Percentiles rank a stretch among this genome's conserved stretches.
These are phyloP conservation scores for Pagrus major DNA, from an alignment of 2,113 vertebrate genomes.

Conservation along the genomic window DNA sequence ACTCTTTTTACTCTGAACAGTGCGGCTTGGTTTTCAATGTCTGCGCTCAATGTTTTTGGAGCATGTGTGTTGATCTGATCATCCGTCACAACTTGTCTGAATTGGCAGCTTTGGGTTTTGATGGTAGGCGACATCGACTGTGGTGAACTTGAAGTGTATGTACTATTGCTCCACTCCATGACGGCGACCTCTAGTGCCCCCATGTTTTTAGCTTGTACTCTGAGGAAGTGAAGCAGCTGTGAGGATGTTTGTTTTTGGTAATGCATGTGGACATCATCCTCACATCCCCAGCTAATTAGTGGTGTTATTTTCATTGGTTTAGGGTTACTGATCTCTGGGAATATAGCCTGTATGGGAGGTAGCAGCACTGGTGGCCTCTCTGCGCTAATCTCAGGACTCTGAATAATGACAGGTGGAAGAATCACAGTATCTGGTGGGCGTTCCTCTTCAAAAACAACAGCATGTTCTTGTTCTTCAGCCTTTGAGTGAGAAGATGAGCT, in stretches of 20 bases:
- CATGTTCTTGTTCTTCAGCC: slow-evolving; percentile 26
- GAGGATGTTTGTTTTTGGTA: slow-evolving; percentile 82
- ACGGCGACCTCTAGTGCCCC: slow-evolving; percentile 33
- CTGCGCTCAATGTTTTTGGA: slow-evolving; percentile 24
- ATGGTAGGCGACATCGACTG: background rate
- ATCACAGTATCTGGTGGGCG: slow-evolving; percentile 11
- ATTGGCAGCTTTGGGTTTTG: slow-evolving; percentile 34
- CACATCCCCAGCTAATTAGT: slow-evolving; percentile 41
- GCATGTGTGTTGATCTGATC: background rate
- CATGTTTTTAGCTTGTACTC: slow-evolving; percentile 49
- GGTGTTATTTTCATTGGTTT: slow-evolving; percentile 28
- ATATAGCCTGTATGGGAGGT: slow-evolving; percentile 35
- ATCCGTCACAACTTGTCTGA: slow-evolving; percentile 7
- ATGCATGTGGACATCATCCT: slow-evolving; percentile 59
- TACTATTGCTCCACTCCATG: slow-evolving; percentile 18
- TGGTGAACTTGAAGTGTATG: background rate
- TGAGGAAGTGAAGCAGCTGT: slow-evolving; percentile 79
- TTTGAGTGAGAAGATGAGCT: slow-evolving; percentile 4
- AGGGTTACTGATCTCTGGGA: slow-evolving; percentile 31
- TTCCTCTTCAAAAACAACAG: slow-evolving; percentile 36
- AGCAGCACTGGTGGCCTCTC: slow-evolving; percentile 37
- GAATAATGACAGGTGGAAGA: slow-evolving; percentile 27
- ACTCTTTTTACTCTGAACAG: slow-evolving; percentile 74
- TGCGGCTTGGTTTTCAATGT: slow-evolving; percentile 41
- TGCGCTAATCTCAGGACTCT: slow-evolving; percentile 6